Conservation (phyloP, 2,113 vertebrate species). For the Lophotis ruficrista region DNA sequence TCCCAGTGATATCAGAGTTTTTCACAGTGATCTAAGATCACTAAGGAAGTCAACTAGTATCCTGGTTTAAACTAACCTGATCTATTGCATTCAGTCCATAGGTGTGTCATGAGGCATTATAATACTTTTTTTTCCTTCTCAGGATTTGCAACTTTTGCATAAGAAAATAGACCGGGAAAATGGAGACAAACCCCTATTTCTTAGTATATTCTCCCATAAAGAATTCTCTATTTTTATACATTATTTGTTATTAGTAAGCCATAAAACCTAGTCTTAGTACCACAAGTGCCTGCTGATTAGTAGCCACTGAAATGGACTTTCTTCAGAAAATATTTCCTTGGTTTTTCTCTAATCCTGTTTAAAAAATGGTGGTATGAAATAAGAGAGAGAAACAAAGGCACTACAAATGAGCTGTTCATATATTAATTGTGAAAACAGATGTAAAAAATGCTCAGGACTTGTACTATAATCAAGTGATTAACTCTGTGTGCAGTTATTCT, state of each 20-base stretch:
- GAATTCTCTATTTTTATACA: not conserved
- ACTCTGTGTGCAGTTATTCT: not conserved
- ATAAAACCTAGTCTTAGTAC: not conserved
- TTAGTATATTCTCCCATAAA: not conserved
- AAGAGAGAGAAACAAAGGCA: not conserved
- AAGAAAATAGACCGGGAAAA: not conserved
- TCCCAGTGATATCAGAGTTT: not conserved
- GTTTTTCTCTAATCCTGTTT: not conserved
- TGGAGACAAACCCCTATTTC: not conserved
- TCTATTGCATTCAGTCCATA: not conserved
- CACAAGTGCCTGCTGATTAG: not conserved
- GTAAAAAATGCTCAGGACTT: not conserved
- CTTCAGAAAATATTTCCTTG: not conserved
- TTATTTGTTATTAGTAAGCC: not conserved
- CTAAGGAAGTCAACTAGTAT: not conserved
- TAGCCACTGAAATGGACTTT: not conserved
- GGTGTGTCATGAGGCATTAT: not conserved
- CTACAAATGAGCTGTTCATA: not conserved
- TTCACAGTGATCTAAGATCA: not conserved
- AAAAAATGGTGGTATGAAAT: not conserved
- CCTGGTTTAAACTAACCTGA: not conserved
- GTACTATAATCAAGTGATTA: not conserved
- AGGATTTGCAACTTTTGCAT: not conserved
- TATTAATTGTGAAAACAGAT: not conserved
- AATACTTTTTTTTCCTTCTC: not conserved